Conservation (phyloP, 2,888 invertebrate species). For the Agrotis exclamationis region DNA sequence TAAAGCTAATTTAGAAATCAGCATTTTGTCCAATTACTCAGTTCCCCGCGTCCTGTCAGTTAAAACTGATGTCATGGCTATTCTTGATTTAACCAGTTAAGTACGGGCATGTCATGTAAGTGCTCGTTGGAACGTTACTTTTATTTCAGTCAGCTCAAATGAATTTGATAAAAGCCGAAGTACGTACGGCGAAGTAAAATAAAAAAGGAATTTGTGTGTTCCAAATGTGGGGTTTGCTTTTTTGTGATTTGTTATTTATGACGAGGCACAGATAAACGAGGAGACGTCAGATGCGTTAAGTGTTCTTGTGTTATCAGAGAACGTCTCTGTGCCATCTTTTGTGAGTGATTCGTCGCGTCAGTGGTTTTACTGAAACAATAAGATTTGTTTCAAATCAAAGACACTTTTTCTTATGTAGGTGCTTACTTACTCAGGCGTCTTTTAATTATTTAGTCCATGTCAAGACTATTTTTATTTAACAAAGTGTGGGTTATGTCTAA, state of each 20-base stretch:
- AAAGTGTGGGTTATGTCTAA: background rate
- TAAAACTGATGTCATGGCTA: constrained; percentile 63
- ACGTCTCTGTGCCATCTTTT: constrained; percentile 13
- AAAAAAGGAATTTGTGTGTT: constrained; percentile 29
- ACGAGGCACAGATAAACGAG: constrained; percentile 18
- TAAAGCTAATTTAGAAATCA: constrained; percentile 68
- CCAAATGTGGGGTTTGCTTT: constrained; percentile 40
- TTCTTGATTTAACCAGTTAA: constrained; percentile 47
- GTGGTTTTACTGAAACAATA: constrained; percentile 12
- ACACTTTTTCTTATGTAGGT: background rate
- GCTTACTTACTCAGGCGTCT: background rate
- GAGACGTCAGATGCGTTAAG: constrained; percentile 33
- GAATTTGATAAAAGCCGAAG: constrained; percentile 31
- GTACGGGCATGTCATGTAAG: constrained; percentile 20
- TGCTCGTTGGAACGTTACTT: constrained; percentile 24
- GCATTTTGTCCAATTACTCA: constrained; percentile 70
- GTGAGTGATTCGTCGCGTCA: constrained; percentile 22
- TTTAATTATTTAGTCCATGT: background rate
- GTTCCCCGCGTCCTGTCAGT: constrained; percentile 63
- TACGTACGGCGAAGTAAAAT: constrained; percentile 30
- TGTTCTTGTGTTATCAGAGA: constrained; percentile 30
- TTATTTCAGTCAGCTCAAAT: constrained; percentile 31
- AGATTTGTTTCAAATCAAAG: background rate
- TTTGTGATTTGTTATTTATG: constrained; percentile 51
- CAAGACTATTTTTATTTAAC: background rate